A percentile compares a stretch with the other conserved stretches of the same genome.
Conservation (phyloP, 2,113 vertebrate species). For the Atrichornis clamosus region DNA sequence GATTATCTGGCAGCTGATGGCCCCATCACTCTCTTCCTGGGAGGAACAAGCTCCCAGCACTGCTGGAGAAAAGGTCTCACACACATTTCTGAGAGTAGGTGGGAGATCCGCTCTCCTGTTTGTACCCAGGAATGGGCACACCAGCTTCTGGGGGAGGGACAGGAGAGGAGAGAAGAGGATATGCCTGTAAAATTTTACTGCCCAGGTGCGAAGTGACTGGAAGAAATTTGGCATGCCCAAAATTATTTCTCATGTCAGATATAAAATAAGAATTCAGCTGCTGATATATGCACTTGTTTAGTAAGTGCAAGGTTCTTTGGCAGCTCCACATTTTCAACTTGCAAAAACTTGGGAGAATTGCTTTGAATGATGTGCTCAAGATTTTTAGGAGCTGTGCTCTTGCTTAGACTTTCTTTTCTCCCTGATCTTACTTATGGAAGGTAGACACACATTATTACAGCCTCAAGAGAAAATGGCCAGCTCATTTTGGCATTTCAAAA, state of each 20-base stretch:
- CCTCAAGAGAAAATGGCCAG: not conserved
- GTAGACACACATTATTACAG: not conserved
- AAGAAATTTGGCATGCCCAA: not conserved
- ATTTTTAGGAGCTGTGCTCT: not conserved
- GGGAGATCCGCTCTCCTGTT: not conserved
- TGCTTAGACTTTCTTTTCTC: not conserved
- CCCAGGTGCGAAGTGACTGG: not conserved
- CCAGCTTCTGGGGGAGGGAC: not conserved
- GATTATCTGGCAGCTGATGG: not conserved
- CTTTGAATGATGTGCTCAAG: not conserved
- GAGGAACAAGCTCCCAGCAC: not conserved
- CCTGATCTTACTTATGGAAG: not conserved
- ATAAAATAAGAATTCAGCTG: not conserved
- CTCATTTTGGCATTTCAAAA: slow-evolving; percentile 1
- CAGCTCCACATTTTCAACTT: not conserved
- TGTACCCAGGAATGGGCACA: not conserved
- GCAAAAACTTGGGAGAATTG: not conserved
- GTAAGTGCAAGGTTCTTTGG: not conserved
- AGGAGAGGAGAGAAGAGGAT: not conserved
- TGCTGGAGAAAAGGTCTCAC: not conserved
- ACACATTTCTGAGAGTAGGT: not conserved
- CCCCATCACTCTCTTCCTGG: not conserved
- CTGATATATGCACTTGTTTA: not conserved
- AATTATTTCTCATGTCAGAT: not conserved
- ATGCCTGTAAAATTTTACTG: not conserved